A percentile compares a stretch with the other conserved stretches of the same genome.
phyloP scores from a whole-genome alignment of 2,113 vertebrate genomes.

The Suncus etruscus region DNA sequence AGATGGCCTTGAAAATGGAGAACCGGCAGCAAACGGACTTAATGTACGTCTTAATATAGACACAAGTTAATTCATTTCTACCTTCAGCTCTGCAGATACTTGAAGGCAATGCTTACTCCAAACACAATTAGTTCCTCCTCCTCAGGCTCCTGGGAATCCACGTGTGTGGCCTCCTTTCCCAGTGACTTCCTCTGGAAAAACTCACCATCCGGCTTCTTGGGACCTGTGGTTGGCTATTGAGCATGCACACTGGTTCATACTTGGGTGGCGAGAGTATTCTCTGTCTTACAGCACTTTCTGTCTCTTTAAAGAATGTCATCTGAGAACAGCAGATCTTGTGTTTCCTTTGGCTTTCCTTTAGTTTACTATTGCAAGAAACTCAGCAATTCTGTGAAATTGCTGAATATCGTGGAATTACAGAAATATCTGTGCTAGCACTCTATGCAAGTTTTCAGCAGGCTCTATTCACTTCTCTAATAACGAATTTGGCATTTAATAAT shows the following conservation, averaged over 20 bases:
- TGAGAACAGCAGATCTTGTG: neutral
- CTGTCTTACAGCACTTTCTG: neutral
- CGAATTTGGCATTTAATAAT: neutral
- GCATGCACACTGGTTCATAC: neutral
- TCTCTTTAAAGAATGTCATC: conserved; percentile 15
- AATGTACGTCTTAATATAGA: neutral
- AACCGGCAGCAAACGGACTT: neutral
- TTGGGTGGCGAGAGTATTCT: neutral
- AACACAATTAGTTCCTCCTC: neutral
- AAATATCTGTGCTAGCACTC: neutral
- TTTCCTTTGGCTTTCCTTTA: neutral
- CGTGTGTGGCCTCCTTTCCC: neutral
- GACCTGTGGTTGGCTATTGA: accelerated
- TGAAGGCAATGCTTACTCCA: accelerated
- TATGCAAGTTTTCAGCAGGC: neutral
- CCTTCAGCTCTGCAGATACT: neutral
- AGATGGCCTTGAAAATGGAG: neutral
- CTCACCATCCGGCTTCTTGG: neutral
- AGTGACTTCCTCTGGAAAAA: neutral
- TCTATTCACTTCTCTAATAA: neutral
- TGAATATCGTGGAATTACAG: neutral
- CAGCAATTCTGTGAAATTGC: neutral
- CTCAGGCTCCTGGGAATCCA: neutral
- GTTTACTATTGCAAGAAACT: neutral
- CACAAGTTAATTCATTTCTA: neutral